Percentiles rank a stretch among this genome's conserved stretches.
These are phyloP conservation scores for Cyaniris semiargus DNA, from an alignment of 2,888 invertebrate species.

Conservation along the genomic window DNA sequence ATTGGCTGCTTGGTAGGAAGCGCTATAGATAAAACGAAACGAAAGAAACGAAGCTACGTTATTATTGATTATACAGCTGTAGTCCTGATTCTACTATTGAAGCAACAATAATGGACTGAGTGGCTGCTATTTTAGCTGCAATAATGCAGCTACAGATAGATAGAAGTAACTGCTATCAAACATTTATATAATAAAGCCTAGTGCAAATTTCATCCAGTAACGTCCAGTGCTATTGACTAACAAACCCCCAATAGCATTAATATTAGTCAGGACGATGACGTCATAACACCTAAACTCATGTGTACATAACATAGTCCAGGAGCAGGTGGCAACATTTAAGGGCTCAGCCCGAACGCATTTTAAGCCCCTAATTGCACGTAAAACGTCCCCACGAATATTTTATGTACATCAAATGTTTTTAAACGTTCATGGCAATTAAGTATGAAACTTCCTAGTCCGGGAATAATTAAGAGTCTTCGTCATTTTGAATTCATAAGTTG, in stretches of 20 bases:
- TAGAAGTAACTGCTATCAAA: neutral
- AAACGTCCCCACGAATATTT: constrained; percentile 34
- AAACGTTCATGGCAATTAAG: constrained; percentile 39
- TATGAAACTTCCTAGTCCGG: constrained; percentile 30
- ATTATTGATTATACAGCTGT: too few relatives aligned
- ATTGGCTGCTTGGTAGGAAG: too few relatives aligned
- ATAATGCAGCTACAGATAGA: neutral
- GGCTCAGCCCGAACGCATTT: constrained; percentile 43
- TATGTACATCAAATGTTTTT: constrained; percentile 40
- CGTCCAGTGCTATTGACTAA: neutral
- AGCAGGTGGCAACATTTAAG: constrained; percentile 55
- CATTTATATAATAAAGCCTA: neutral
- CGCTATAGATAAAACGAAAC: too few relatives aligned
- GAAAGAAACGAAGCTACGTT: too few relatives aligned
- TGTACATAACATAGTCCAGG: constrained; percentile 43
- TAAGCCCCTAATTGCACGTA: constrained; percentile 45
- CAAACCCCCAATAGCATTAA: neutral
- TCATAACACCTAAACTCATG: neutral
- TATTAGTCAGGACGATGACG: neutral
- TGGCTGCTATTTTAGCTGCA: too few relatives aligned
- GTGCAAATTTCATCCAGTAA: neutral
- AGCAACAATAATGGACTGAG: too few relatives aligned
- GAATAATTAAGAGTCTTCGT: constrained; percentile 36
- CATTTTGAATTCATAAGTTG: constrained; percentile 22
- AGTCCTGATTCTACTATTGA: too few relatives aligned